Conservation (phyloP, 1,140 invertebrate genomes). For the Cylas formicarius region DNA sequence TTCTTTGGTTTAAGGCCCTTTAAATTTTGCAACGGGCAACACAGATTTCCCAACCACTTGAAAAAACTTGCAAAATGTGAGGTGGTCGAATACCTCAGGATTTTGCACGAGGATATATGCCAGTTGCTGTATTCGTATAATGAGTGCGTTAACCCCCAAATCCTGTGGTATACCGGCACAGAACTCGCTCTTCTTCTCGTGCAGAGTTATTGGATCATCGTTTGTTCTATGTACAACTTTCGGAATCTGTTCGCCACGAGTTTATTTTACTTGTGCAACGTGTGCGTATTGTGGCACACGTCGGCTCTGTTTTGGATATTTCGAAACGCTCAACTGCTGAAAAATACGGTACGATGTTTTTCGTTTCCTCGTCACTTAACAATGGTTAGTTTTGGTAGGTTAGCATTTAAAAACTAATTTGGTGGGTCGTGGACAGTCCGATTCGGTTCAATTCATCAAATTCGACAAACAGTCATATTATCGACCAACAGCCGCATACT, state of each 20-base stretch:
- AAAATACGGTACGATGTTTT: not conserved
- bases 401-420: no score
- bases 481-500: no score
- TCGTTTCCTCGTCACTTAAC: no score
- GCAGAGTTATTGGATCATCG: not conserved
- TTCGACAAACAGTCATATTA: no score
- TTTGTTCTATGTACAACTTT: not conserved
- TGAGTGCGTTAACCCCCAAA: not conserved
- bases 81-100: not conserved
- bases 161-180: not conserved
- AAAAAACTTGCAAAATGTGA: not conserved
- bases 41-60: not conserved
- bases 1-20: not conserved
- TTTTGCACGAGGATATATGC: slow-evolving; percentile 1
- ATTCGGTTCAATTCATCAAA: no score
- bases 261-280: not conserved
- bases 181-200: not conserved
- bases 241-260: not conserved
- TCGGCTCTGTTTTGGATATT: not conserved
- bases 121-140: not conserved
- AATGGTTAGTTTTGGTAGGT: no score
- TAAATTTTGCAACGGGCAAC: not conserved
- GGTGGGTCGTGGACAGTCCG: no score
- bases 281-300: not conserved
- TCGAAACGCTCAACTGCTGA: not conserved